phyloP scores from a whole-genome alignment of 2,797 vertebrate species.

The Cheracebus regulus region DNA sequence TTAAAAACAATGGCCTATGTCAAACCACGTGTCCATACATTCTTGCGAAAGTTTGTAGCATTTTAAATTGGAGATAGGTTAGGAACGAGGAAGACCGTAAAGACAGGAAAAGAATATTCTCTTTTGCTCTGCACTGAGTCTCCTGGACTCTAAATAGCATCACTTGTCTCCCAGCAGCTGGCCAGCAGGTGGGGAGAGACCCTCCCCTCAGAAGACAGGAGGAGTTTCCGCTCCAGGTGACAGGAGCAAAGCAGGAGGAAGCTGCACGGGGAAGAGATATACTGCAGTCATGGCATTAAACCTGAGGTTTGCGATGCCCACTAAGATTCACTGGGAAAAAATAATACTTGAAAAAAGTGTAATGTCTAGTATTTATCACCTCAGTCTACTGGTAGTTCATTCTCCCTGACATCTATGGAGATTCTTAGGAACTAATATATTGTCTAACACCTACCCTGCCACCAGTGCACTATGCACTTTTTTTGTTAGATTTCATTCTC shows the following conservation, averaged over 20 bases:
- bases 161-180: neutral
- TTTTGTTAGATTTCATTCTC: slow-evolving; percentile 46
- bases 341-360: slow-evolving; percentile 76
- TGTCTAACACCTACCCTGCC: slow-evolving; percentile 46
- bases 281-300: slow-evolving; percentile 22
- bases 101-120: no score
- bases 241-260: neutral
- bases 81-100: neutral
- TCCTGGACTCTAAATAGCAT: neutral
- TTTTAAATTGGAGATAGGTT: neutral
- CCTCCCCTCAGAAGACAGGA: neutral
- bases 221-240: slow-evolving; percentile 31
- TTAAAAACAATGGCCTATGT: neutral
- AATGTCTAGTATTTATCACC: slow-evolving; percentile 76
- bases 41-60: neutral
- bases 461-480: neutral
- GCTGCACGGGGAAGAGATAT: slow-evolving; percentile 25
- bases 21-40: no score
- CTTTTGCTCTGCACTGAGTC: neutral
- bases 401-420: slow-evolving; percentile 69
- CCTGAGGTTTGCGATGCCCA: slow-evolving; percentile 50
- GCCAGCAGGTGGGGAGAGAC: neutral
- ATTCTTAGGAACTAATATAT: slow-evolving; percentile 71
- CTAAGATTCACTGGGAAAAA: slow-evolving; percentile 78
- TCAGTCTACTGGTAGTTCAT: slow-evolving; percentile 55